Evolutionary conservation across 2,797 vertebrate species (phyloP).

Genomic region (Prunella strophiata): DNA sequence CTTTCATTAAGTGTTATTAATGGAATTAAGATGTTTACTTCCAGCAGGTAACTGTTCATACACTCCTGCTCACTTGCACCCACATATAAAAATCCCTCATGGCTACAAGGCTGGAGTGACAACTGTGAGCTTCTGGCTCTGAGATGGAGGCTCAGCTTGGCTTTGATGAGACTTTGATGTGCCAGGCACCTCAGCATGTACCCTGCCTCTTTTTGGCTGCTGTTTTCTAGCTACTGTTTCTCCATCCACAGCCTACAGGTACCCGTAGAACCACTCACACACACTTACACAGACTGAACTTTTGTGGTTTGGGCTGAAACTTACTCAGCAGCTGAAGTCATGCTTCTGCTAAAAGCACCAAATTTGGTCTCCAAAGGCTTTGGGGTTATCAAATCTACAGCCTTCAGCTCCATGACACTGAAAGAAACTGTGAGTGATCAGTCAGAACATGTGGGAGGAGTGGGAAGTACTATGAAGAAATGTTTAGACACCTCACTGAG

Average conservation of each 20-base stretch:
- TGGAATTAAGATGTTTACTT: neutral
- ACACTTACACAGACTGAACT: fast-evolving
- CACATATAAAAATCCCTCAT: neutral
- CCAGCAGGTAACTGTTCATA: neutral
- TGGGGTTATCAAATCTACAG: neutral
- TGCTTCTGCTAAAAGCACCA: neutral
- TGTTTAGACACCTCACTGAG: neutral
- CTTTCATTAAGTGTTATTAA: neutral
- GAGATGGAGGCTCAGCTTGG: neutral
- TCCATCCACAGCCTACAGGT: neutral
- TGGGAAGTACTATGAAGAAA: neutral
- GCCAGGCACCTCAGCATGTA: neutral
- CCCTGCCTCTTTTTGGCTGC: neutral
- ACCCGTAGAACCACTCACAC: fast-evolving
- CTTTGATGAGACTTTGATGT: neutral
- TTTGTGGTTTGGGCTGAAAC: neutral
- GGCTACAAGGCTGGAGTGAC: neutral
- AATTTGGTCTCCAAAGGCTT: neutral
- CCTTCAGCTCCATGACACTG: neutral
- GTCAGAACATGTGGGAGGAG: neutral
- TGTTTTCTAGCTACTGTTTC: neutral
- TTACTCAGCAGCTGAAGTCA: neutral
- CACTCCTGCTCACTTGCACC: neutral
- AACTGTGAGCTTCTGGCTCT: neutral
- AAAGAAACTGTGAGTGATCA: neutral